Percentiles rank a stretch among this genome's conserved stretches.
Conservation (phyloP, 1,140 invertebrate genomes). For the Atopsyche davidsoni region DNA sequence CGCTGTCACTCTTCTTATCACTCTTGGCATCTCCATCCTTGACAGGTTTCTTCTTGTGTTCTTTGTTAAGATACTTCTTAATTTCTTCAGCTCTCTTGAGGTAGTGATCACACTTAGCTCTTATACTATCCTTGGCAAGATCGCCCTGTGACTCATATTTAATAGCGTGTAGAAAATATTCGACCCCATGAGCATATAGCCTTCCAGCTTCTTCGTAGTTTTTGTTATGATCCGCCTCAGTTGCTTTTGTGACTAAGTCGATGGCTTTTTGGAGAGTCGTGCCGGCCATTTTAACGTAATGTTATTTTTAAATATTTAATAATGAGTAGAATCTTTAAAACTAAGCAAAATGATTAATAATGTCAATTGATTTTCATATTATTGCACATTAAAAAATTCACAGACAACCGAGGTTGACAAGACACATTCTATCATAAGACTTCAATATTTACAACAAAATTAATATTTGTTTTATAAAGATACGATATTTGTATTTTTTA, state of each 20-base stretch:
- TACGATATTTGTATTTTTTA: too few species aligned
- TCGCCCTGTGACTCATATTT: constrained; percentile 98
- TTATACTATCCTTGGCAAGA: constrained; percentile 87
- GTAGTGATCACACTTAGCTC: constrained; percentile 88
- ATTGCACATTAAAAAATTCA: too few species aligned
- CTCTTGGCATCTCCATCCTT: constrained; percentile 75
- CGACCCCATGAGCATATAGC: constrained; percentile 96
- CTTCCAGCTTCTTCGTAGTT: constrained; percentile 95
- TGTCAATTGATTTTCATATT: too few species aligned
- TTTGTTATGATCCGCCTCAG: constrained; percentile 96
- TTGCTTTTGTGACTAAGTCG: constrained; percentile 96
- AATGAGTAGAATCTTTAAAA: too few species aligned
- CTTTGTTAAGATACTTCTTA: constrained; percentile 85
- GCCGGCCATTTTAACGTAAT: too few species aligned
- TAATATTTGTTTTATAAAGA: too few species aligned
- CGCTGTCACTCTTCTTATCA: constrained; percentile 79
- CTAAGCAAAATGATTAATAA: too few species aligned
- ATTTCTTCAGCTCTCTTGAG: constrained; percentile 94
- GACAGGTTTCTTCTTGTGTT: constrained; percentile 78
- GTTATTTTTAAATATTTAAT: too few species aligned
- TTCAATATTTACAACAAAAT: too few species aligned
- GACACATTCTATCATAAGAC: too few species aligned
- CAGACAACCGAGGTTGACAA: too few species aligned
- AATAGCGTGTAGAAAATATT: constrained; percentile 97
- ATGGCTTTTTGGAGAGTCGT: constrained; percentile 89